A percentile compares a stretch with the other conserved stretches of the same genome.
Evolutionary conservation across 2,888 invertebrate species (phyloP).

Genomic region (Elegia similella): DNA sequence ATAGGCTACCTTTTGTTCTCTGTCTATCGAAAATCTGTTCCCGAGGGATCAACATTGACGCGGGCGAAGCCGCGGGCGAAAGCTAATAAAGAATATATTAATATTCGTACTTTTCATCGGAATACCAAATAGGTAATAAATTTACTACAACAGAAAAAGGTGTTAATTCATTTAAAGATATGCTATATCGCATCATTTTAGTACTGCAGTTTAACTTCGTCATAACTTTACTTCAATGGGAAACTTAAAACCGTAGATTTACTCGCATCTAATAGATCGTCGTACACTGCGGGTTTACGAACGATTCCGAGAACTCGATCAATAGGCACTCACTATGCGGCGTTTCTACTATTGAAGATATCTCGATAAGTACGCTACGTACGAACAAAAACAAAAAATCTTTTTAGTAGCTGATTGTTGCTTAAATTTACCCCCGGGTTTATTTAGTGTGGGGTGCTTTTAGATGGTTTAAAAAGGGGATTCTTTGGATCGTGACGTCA

Average conservation of each 20-base stretch:
- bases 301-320: conserved; percentile 9
- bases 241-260: background rate
- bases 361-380: background rate
- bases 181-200: too few species aligned
- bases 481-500: conserved; percentile 43
- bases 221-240: too few species aligned
- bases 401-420: background rate
- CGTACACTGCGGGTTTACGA: conserved; percentile 1
- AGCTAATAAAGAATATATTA: too few species aligned
- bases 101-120: too few species aligned
- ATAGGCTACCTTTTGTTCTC: too few species aligned
- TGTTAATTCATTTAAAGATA: too few species aligned
- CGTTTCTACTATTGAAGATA: background rate
- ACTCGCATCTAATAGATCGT: background rate
- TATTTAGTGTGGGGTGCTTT: background rate
- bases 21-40: too few species aligned
- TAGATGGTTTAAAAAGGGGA: background rate
- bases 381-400: background rate
- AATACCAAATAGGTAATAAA: too few species aligned
- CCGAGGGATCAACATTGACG: too few species aligned
- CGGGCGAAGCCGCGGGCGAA: too few species aligned
- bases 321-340: conserved; percentile 8
- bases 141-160: too few species aligned
- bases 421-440: background rate
- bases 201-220: too few species aligned